phyloP scores from a whole-genome alignment of 2,113 vertebrate species.

The Beaufortia kweichowensis region DNA sequence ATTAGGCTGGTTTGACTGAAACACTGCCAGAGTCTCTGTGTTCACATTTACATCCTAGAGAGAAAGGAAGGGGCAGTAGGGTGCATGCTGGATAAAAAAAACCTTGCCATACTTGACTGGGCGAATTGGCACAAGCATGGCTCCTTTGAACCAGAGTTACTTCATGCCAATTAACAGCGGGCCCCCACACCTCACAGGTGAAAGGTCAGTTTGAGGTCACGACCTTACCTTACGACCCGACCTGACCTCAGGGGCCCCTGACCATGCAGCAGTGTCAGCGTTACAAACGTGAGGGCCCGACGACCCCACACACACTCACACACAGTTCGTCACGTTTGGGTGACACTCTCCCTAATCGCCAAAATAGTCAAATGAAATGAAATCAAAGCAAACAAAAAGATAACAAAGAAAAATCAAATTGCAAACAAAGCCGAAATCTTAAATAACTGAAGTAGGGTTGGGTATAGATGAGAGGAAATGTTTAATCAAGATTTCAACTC shows the following conservation, averaged over 20 bases:
- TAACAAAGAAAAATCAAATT: conserved; percentile 25
- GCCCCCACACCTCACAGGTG: conserved; percentile 62
- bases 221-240: conserved; percentile 63
- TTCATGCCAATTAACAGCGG: conserved; percentile 77
- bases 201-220: conserved; percentile 69
- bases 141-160: conserved; percentile 74
- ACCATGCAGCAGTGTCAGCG: conserved; percentile 73
- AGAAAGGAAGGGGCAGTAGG: conserved; percentile 66
- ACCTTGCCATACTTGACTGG: conserved; percentile 75
- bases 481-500: conserved; percentile 24
- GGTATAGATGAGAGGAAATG: conserved; percentile 32
- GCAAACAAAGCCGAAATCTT: conserved; percentile 50
- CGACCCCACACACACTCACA: conserved; percentile 56
- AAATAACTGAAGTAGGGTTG: conserved; percentile 24
- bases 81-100: conserved; percentile 63
- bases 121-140: conserved; percentile 75
- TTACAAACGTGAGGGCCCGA: conserved; percentile 67
- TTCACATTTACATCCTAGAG: conserved; percentile 62
- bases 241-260: conserved; percentile 58
- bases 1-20: conserved; percentile 52
- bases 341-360: conserved; percentile 70
- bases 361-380: conserved; percentile 72
- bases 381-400: conserved; percentile 63
- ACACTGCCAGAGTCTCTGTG: conserved; percentile 62
- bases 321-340: conserved; percentile 68